A percentile compares a stretch with the other conserved stretches of the same genome.
These are phyloP conservation scores for Ditylenchus weischeri DNA, from an alignment of 2,888 invertebrate genomes.

Conservation along the genomic window DNA sequence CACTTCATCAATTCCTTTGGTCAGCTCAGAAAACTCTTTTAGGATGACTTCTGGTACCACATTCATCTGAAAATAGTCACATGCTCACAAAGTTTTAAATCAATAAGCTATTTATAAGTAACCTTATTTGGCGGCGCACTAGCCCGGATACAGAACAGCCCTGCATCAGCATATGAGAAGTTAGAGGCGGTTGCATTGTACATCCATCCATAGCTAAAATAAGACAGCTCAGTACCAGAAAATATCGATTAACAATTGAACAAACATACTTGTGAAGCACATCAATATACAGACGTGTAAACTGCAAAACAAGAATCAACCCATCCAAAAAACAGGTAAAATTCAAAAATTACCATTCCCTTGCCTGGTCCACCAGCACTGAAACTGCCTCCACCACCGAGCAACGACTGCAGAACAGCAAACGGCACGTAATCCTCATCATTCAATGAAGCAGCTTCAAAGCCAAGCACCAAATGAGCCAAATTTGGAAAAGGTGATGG, in stretches of 20 bases:
- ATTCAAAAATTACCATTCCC: conserved; percentile 72
- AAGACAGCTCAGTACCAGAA: too few species aligned
- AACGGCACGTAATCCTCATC: conserved; percentile 81
- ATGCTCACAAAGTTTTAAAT: too few species aligned
- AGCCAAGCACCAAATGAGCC: conserved; percentile 86
- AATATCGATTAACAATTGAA: background rate
- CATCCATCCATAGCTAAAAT: conserved; percentile 81
- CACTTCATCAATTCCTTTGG: conserved; percentile 16
- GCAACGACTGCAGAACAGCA: conserved; percentile 96
- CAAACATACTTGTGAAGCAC: conserved; percentile 79
- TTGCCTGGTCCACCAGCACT: conserved; percentile 99
- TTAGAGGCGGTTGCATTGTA: conserved; percentile 97
- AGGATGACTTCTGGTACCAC: conserved; percentile 12
- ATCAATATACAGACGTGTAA: conserved; percentile 91
- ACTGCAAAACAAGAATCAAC: conserved; percentile 59
- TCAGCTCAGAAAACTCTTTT: background rate
- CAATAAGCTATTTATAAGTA: background rate
- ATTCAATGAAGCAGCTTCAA: conserved; percentile 65
- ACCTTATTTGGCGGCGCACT: conserved; percentile 62
- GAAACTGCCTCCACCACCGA: conserved; percentile 99
- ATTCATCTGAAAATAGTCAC: conserved; percentile 9
- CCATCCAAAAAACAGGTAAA: too few species aligned
- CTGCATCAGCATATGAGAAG: conserved; percentile 89
- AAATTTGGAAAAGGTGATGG: conserved; percentile 89
- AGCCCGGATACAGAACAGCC: conserved; percentile 92